phyloP scores from a whole-genome alignment of 2,797 vertebrate species.

The Babyrousa celebensis region DNA sequence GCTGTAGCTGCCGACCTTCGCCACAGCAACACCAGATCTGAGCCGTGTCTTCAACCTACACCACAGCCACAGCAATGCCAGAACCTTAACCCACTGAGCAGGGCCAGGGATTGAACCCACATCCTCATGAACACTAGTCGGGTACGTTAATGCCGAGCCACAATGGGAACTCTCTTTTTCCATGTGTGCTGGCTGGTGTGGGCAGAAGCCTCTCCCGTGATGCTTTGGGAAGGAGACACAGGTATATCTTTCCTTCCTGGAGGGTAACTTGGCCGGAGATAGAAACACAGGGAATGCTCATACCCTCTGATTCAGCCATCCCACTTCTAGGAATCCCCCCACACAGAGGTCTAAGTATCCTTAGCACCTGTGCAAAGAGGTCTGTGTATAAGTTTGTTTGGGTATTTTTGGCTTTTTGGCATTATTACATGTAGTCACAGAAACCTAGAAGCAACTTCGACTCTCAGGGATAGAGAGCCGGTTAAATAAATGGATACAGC shows the following conservation, averaged over 20 bases:
- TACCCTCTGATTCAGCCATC: background rate
- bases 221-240: background rate
- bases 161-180: background rate
- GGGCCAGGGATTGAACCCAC: too few relatives aligned
- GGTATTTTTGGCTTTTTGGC: background rate
- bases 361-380: background rate
- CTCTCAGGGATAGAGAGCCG: background rate
- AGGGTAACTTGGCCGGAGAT: background rate
- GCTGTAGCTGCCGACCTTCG: too few relatives aligned
- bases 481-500: background rate
- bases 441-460: slow-evolving; percentile 27
- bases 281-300: background rate
- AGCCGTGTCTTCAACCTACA: too few relatives aligned
- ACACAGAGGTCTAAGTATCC: background rate
- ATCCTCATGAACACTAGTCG: too few relatives aligned
- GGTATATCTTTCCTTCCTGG: background rate
- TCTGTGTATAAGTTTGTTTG: too few relatives aligned
- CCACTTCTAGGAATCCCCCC: background rate
- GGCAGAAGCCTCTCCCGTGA: background rate
- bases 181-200: background rate
- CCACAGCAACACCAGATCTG: too few relatives aligned
- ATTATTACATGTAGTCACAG: background rate
- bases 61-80: too few relatives aligned
- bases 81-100: too few relatives aligned
- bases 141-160: too few relatives aligned